A percentile compares a stretch with the other conserved stretches of the same genome.
Evolutionary conservation across 2,888 invertebrate species (phyloP).

Genomic region (Eutolmus rufibarbis): DNA sequence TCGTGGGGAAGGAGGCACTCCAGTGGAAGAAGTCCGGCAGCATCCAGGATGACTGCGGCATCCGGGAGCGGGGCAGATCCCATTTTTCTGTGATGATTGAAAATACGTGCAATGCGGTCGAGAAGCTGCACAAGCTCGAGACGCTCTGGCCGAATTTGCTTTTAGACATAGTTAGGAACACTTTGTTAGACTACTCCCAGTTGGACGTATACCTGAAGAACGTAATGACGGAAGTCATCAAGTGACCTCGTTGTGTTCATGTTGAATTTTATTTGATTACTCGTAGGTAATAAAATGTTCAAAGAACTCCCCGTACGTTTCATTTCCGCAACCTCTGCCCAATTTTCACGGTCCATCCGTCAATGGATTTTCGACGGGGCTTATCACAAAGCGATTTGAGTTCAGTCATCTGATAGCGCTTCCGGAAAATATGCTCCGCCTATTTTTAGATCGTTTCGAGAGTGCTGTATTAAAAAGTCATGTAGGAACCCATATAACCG

Average conservation of each 20-base stretch:
- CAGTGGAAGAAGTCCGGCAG: constrained; percentile 68
- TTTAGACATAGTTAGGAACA: constrained; percentile 78
- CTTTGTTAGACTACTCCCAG: constrained; percentile 80
- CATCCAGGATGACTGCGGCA: constrained; percentile 73
- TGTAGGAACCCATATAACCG: not conserved
- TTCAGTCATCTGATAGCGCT: not conserved
- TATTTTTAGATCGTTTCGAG: not conserved
- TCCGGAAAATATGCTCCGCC: not conserved
- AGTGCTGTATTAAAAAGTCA: not conserved
- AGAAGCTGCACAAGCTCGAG: constrained; percentile 77
- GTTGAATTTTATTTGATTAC: constrained; percentile 31
- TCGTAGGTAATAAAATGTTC: constrained; percentile 31
- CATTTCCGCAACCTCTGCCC: not conserved
- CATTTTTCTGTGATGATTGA: constrained; percentile 76
- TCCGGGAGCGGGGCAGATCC: constrained; percentile 77
- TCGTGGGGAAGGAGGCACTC: constrained; percentile 85
- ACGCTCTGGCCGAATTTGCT: constrained; percentile 80
- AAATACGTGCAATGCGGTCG: constrained; percentile 77
- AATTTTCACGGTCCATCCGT: not conserved
- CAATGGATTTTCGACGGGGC: not conserved
- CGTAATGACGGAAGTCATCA: constrained; percentile 49
- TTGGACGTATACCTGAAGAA: constrained; percentile 80
- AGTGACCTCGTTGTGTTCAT: constrained; percentile 39
- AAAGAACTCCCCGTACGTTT: not conserved
- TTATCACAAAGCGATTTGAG: not conserved